Evolutionary conservation across 2,888 invertebrate genomes (phyloP).

Genomic region (Ctena decussata): DNA sequence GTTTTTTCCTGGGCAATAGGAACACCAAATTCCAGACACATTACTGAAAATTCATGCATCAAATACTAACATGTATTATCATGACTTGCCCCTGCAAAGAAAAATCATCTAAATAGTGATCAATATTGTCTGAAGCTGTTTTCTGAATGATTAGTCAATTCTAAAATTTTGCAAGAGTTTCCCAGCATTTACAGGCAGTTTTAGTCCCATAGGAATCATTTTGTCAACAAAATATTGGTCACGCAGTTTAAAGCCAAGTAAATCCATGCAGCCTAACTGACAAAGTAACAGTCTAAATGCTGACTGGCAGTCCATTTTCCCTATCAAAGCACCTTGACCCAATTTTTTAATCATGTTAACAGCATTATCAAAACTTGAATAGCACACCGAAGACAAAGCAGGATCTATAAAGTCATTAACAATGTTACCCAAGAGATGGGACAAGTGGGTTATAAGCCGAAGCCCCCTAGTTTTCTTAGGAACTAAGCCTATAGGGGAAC

Average conservation of each 20-base stretch:
- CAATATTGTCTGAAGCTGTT: background rate
- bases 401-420: slow-evolving; percentile 36
- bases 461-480: slow-evolving; percentile 10
- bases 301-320: background rate
- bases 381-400: background rate
- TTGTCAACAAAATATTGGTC: slow-evolving; percentile 27
- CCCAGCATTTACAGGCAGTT: slow-evolving; percentile 22
- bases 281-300: too few relatives aligned
- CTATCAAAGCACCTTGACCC: background rate
- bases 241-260: too few relatives aligned
- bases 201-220: slow-evolving; percentile 20
- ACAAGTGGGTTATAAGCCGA: slow-evolving; percentile 39
- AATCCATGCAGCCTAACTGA: too few relatives aligned
- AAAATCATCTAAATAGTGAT: slow-evolving; percentile 37
- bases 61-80: background rate
- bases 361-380: slow-evolving; percentile 35
- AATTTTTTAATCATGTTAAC: slow-evolving; percentile 4
- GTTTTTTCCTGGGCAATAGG: slow-evolving; percentile 32
- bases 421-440: slow-evolving; percentile 27
- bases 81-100: slow-evolving; percentile 17
- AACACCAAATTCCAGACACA: slow-evolving; percentile 38
- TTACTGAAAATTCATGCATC: slow-evolving; percentile 18
- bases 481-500: background rate
- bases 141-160: background rate
- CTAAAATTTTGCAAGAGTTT: slow-evolving; percentile 15